Conservation (phyloP, 2,797 vertebrate genomes). For the Alosa sapidissima region DNA sequence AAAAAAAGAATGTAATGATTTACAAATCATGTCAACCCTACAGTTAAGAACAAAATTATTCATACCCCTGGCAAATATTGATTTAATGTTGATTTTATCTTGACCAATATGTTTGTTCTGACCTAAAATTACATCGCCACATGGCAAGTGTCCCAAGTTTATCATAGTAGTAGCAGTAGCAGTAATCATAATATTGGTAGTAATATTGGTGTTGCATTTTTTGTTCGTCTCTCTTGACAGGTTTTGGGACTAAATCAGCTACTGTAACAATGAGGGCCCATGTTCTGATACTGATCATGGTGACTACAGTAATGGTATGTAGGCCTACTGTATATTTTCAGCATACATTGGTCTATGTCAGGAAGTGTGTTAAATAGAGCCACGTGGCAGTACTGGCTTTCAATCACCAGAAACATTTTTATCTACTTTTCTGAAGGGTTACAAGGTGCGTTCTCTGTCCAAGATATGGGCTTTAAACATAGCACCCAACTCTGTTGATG, state of each 20-base stretch:
- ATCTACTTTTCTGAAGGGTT: not conserved
- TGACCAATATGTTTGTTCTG: no score
- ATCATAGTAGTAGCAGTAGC: no score
- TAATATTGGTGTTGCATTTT: not conserved
- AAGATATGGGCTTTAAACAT: not conserved
- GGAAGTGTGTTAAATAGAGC: not conserved
- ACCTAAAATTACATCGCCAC: no score
- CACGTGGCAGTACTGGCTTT: not conserved
- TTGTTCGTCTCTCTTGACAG: not conserved
- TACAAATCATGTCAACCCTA: no score
- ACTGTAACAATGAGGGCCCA: not conserved
- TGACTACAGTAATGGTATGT: not conserved
- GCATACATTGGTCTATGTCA: not conserved
- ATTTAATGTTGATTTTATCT: no score
- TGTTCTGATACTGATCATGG: not conserved
- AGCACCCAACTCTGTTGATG: not conserved
- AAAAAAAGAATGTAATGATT: no score
- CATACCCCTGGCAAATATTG: no score
- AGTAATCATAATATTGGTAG: not conserved
- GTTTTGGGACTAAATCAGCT: not conserved
- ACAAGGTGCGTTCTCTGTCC: not conserved
- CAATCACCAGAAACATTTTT: not conserved
- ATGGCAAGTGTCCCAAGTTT: no score
- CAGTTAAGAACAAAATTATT: no score
- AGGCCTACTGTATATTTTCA: not conserved